Percentiles rank a stretch among this genome's conserved stretches.
These are phyloP conservation scores for Brenthis daphne DNA, from an alignment of 2,888 invertebrate genomes.

Conservation along the genomic window DNA sequence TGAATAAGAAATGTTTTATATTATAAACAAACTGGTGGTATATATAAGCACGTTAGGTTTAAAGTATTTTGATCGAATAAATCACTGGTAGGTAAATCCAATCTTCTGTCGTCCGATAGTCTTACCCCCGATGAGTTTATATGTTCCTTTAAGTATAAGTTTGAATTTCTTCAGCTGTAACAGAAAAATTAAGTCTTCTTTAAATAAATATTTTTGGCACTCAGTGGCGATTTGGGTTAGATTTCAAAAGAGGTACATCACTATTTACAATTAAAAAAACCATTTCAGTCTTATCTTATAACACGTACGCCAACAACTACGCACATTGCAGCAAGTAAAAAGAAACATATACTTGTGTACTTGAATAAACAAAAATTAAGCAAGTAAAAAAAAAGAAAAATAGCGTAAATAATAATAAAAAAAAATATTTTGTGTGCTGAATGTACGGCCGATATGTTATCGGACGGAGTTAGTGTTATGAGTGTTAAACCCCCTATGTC, in stretches of 20 bases:
- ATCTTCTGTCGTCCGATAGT: constrained; percentile 14
- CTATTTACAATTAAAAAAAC: too few species aligned
- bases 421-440: background rate
- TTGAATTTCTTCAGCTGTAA: constrained; percentile 35
- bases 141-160: constrained; percentile 26
- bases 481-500: constrained; percentile 11
- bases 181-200: constrained; percentile 24
- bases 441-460: background rate
- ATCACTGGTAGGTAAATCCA: background rate
- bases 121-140: constrained; percentile 2
- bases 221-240: background rate
- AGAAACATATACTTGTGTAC: too few species aligned
- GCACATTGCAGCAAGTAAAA: too few species aligned
- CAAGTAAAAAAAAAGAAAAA: too few species aligned
- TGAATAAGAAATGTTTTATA: constrained; percentile 3
- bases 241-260: background rate
- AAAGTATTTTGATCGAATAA: constrained; percentile 25
- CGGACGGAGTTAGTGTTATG: constrained; percentile 25
- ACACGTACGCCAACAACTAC: too few species aligned
- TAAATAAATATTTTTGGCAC: background rate
- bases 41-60: constrained; percentile 3
- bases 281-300: too few species aligned
- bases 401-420: background rate
- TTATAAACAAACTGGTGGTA: constrained; percentile 6
- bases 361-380: too few species aligned